Evolutionary conservation across 1,140 invertebrate genomes (phyloP).

Genomic region (Aphelenchoides besseyi): DNA sequence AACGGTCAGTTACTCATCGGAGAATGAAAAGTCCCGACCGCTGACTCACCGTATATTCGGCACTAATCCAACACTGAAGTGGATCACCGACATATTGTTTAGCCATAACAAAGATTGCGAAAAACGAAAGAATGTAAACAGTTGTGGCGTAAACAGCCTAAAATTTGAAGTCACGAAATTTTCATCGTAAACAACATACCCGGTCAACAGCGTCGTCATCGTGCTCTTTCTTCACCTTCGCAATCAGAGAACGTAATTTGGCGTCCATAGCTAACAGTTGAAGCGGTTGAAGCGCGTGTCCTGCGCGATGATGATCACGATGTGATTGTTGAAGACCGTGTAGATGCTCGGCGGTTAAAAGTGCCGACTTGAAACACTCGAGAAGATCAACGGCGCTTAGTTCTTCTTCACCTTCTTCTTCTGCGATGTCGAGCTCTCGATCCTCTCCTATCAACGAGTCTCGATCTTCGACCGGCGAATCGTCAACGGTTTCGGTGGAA

Average conservation of each 20-base stretch:
- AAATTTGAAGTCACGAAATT: no score
- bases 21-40: background rate
- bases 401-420: background rate
- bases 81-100: constrained; percentile 52
- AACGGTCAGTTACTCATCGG: background rate
- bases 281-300: background rate
- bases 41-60: constrained; percentile 41
- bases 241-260: constrained; percentile 35
- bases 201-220: constrained; percentile 47
- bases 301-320: background rate
- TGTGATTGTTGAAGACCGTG: background rate
- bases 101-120: constrained; percentile 49
- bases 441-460: background rate
- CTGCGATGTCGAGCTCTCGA: background rate
- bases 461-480: background rate
- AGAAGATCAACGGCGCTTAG: background rate
- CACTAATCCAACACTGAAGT: constrained; percentile 49
- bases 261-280: constrained; percentile 33
- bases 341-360: background rate
- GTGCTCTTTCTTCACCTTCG: constrained; percentile 51
- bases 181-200: background rate
- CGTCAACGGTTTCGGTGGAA: background rate
- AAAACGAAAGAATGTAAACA: constrained; percentile 46
- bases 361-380: background rate
- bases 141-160: constrained; percentile 46